Evolutionary conservation across 2,888 invertebrate genomes (phyloP), one percentile per base, ranked within the genome.

Genomic region (Ametastegia equiseti): DNA sequence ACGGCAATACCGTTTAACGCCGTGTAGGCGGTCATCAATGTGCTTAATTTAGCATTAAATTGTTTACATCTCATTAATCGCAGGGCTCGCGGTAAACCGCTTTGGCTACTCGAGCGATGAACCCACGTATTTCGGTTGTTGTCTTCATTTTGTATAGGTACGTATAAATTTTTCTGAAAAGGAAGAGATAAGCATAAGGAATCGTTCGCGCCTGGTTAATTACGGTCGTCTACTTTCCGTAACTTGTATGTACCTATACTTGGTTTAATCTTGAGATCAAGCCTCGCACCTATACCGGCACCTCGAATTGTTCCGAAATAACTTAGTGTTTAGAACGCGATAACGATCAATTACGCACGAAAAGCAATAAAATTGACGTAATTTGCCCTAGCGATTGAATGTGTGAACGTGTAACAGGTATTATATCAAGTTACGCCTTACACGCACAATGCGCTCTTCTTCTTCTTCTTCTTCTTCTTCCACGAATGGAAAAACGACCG

Each of bases 21-120:
- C 57, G 47, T 42, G 78, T 42, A 78, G 60, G 30, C 78, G 30
- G 63, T 78, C 87, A 91, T 90, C 90, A 91, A 90, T 89, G 90
- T 89, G 91, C 88, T 89, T 91, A 91, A 91, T 91, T 91, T 89
- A 91, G 88, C 90, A 91, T 91, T 91, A 91, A 91, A 91, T 91
- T 90, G 90, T 91, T 91, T 91, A 91, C 91, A 91, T 91, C 91
- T 91, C 91, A 91, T 91, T 91, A 91, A 90, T 90, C 89, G 89
- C 88, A 83, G 81, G 79, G 67, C 83, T 81, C 54, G 80, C 83
- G 82, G 42, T 45, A 45, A 42, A 39, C 60, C 63, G 78, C 78
- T 39, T 77, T 63, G 78, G 78, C 42, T 11, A 60, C 27, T 78
- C 42, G 78, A 27, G 60, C 30, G 42, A 30, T 50, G 36, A 30